phyloP scores from a whole-genome alignment of 2,888 invertebrate species.

The Rhorus exstirpatorius region DNA sequence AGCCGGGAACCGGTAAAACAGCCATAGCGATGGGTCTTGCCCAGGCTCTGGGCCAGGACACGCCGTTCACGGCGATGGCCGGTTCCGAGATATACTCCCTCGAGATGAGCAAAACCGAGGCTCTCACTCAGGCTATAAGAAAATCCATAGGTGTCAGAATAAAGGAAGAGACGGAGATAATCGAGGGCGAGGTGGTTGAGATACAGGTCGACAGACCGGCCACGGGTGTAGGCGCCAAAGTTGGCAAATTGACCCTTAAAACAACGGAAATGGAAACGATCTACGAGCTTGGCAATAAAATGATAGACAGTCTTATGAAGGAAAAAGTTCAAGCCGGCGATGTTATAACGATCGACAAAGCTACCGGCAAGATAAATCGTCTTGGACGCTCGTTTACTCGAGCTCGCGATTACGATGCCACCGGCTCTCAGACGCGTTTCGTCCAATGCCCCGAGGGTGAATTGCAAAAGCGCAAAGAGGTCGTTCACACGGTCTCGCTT shows the following conservation, averaged over 20 bases:
- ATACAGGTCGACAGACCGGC: constrained; percentile 98
- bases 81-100: constrained; percentile 99
- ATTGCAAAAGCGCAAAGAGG: constrained; percentile 98
- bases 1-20: constrained; percentile 99
- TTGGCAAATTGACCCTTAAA: constrained; percentile 98
- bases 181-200: constrained; percentile 99
- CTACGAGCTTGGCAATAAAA: constrained; percentile 99
- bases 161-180: constrained; percentile 98
- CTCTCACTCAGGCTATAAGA: constrained; percentile 97
- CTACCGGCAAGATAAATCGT: constrained; percentile 96
- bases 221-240: constrained; percentile 94
- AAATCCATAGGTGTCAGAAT: constrained; percentile 99
- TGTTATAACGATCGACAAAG: constrained; percentile 99
- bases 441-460: constrained; percentile 99
- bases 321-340: constrained; percentile 98
- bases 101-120: constrained; percentile 99
- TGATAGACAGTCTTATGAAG: constrained; percentile 98
- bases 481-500: constrained; percentile 98
- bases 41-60: constrained; percentile 96
- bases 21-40: constrained; percentile 99
- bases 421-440: constrained; percentile 94
- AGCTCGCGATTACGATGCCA: constrained; percentile 99
- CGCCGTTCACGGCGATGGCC: constrained; percentile 99
- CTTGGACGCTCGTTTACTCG: constrained; percentile 98
- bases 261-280: constrained; percentile 99